Percentiles rank a stretch among this genome's conserved stretches.
phyloP scores from a whole-genome alignment of 1,140 invertebrate species.

The Dryas iulia region DNA sequence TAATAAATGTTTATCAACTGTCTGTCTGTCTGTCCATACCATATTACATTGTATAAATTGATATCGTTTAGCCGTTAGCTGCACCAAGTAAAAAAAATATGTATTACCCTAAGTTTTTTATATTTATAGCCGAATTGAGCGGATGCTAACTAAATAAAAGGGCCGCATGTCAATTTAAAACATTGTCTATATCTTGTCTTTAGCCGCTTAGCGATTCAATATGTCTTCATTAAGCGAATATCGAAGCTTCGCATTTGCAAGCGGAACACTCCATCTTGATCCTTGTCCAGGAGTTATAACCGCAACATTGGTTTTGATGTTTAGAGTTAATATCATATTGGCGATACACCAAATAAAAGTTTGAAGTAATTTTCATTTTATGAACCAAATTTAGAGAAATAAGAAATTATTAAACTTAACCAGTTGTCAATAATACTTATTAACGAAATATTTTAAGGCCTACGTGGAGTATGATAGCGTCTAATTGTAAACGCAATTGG shows the following conservation, averaged over 20 bases:
- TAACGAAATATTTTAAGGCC: no score
- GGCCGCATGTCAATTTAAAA: slow-evolving; percentile 73
- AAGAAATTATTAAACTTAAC: background rate
- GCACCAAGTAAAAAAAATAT: background rate
- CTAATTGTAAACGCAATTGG: no score
- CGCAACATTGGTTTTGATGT: slow-evolving; percentile 52
- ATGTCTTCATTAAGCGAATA: slow-evolving; percentile 77
- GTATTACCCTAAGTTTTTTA: background rate
- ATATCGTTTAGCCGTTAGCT: background rate
- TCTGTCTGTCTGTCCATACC: no score
- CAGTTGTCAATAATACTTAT: background rate
- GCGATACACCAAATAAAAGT: background rate
- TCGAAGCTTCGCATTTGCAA: slow-evolving; percentile 71
- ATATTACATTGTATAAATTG: no score
- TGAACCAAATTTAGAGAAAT: background rate
- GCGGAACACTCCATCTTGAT: slow-evolving; percentile 67
- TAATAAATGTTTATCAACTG: no score
- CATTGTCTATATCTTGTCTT: slow-evolving; percentile 71
- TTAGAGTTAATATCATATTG: slow-evolving; percentile 36
- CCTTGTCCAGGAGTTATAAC: slow-evolving; percentile 41
- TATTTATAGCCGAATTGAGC: slow-evolving; percentile 37
- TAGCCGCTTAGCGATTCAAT: slow-evolving; percentile 65
- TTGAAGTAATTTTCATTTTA: background rate
- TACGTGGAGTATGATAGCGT: no score
- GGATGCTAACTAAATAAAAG: slow-evolving; percentile 65